Evolutionary conservation across 2,113 vertebrate genomes (phyloP).

Genomic region (Zeus faber): DNA sequence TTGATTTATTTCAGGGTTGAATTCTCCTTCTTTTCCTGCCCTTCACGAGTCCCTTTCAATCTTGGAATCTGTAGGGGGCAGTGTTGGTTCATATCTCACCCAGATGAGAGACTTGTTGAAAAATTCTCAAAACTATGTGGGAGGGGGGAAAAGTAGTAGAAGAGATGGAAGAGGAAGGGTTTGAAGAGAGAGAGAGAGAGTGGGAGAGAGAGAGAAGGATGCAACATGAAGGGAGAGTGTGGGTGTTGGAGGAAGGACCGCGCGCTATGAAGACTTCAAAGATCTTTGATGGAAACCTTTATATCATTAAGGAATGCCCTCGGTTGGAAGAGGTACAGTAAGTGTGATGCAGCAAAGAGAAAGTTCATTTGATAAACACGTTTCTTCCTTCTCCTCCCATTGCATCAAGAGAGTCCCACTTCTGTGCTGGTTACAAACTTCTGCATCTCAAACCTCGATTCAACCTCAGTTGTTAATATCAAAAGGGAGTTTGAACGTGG

Average conservation of each 20-base stretch:
- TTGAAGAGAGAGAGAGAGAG: slow-evolving; percentile 22
- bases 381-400: background rate
- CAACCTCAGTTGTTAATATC: background rate
- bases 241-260: background rate
- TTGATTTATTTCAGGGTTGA: no score
- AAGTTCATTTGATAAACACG: slow-evolving; percentile 23
- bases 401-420: no score
- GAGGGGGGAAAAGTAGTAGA: slow-evolving; percentile 38
- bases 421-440: no score
- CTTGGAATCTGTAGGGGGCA: slow-evolving; percentile 67
- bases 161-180: slow-evolving; percentile 48
- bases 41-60: no score
- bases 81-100: slow-evolving; percentile 63
- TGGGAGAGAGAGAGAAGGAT: slow-evolving; percentile 29
- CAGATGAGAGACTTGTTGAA: slow-evolving; percentile 33
- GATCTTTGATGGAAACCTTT: no score
- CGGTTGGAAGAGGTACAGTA: slow-evolving; percentile 26
- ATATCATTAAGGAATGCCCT: no score
- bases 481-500: background rate
- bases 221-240: background rate
- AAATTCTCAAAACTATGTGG: slow-evolving; percentile 39
- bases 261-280: no score
- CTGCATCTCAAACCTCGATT: no score
- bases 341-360: slow-evolving; percentile 38
- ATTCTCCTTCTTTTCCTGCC: no score